phyloP scores from a whole-genome alignment of 2,888 invertebrate species.

The Barypeithes pellucidus region DNA sequence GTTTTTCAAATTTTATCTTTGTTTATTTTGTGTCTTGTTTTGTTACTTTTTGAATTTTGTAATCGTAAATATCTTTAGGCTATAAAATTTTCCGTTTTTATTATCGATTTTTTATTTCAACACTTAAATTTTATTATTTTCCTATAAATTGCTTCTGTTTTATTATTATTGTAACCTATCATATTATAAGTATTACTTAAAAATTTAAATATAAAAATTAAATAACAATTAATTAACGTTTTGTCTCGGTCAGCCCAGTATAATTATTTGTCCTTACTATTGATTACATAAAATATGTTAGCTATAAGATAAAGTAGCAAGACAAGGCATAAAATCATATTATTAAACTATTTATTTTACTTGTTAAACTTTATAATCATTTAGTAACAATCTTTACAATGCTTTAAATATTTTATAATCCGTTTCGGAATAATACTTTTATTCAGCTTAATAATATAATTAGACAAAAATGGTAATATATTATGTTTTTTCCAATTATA shows the following conservation, averaged over 20 bases:
- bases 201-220: slow-evolving; percentile 1
- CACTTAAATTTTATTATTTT: too few species aligned
- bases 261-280: neutral
- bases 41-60: slow-evolving; percentile 50
- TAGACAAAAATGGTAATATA: neutral
- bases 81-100: neutral
- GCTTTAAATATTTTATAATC: slow-evolving; percentile 29
- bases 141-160: neutral
- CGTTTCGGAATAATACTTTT: slow-evolving; percentile 4
- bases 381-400: slow-evolving; percentile 35
- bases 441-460: slow-evolving; percentile 18
- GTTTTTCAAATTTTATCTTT: slow-evolving; percentile 69
- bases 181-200: neutral
- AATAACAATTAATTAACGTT: neutral
- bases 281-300: slow-evolving; percentile 13
- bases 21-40: slow-evolving; percentile 63
- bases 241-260: slow-evolving; percentile 24
- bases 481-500: neutral
- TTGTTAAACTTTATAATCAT: slow-evolving; percentile 56
- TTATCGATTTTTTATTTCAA: too few species aligned
- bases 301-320: slow-evolving; percentile 52
- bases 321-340: slow-evolving; percentile 57
- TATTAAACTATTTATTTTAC: slow-evolving; percentile 60
- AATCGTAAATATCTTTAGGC: neutral
- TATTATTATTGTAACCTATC: neutral